phyloP scores from a whole-genome alignment of 2,888 invertebrate species.

The Coleophora deauratella region DNA sequence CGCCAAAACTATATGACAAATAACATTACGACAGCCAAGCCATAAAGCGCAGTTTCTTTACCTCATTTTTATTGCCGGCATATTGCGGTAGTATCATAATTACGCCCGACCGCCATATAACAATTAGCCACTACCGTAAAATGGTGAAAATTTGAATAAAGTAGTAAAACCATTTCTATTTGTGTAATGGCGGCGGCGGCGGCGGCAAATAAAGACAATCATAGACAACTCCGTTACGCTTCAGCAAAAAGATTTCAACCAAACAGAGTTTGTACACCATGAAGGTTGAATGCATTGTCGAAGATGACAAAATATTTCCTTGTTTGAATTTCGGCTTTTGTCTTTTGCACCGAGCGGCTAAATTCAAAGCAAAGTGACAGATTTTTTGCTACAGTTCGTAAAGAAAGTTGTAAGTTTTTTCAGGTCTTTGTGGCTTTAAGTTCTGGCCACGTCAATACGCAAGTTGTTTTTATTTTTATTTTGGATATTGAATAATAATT shows the following conservation, averaged over 20 bases:
- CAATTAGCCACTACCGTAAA: slow-evolving; percentile 12
- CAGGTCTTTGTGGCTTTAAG: too few species aligned
- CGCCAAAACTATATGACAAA: too few species aligned
- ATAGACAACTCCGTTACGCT: slow-evolving; percentile 4
- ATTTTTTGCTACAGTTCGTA: too few species aligned
- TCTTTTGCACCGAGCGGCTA: slow-evolving; percentile 3
- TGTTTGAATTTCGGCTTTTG: not conserved
- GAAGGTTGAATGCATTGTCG: slow-evolving; percentile 1
- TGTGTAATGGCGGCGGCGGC: slow-evolving; percentile 2
- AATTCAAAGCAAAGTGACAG: not conserved
- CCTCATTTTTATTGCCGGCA: slow-evolving; percentile 3
- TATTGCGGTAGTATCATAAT: slow-evolving; percentile 12
- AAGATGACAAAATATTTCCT: slow-evolving; percentile 11
- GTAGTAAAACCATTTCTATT: slow-evolving; percentile 8
- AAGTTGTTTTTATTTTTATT: too few species aligned
- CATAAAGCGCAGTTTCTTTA: too few species aligned
- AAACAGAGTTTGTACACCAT: too few species aligned
- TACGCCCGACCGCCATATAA: slow-evolving; percentile 6
- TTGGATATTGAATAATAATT: too few species aligned
- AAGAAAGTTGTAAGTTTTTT: too few species aligned
- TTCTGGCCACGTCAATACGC: too few species aligned
- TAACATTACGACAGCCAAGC: too few species aligned
- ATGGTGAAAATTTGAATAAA: slow-evolving; percentile 2
- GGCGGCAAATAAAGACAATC: not conserved
- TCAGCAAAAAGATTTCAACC: not conserved